Evolutionary conservation across 2,113 vertebrate species (phyloP).

Genomic region (Psilopsiagon aymara): DNA sequence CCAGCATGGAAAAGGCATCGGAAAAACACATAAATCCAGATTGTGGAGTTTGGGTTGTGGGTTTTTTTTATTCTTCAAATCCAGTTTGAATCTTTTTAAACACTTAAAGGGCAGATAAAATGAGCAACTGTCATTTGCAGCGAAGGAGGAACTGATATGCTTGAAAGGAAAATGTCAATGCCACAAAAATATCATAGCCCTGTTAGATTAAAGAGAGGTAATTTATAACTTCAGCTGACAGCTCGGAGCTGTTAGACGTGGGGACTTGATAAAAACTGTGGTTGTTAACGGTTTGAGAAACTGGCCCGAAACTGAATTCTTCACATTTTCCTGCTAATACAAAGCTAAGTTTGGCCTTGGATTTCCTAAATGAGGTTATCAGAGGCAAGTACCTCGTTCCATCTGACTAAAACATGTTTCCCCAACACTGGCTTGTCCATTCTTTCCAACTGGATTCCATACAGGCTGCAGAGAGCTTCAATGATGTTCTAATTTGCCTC

Average conservation of each 20-base stretch:
- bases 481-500: background rate
- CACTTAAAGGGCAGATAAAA: constrained; percentile 22
- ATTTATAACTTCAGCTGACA: constrained; percentile 1
- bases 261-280: background rate
- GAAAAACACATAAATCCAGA: constrained; percentile 1
- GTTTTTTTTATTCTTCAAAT: background rate
- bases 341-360: background rate
- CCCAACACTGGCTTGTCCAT: background rate
- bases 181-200: background rate
- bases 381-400: background rate
- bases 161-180: constrained; percentile 39
- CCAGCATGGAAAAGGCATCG: background rate
- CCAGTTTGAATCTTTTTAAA: constrained; percentile 8
- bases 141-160: background rate
- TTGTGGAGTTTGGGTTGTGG: background rate
- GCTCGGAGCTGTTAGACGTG: background rate
- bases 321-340: background rate
- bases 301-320: background rate
- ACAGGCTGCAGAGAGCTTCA: background rate
- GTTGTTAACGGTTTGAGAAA: background rate
- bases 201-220: background rate
- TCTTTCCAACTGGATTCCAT: background rate
- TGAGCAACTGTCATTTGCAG: background rate
- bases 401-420: background rate
- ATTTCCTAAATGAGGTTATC: fast-evolving